Percentiles rank a stretch among this genome's conserved stretches.
Conservation (phyloP, 2,888 invertebrate species). For the Vesta saturnalis region DNA sequence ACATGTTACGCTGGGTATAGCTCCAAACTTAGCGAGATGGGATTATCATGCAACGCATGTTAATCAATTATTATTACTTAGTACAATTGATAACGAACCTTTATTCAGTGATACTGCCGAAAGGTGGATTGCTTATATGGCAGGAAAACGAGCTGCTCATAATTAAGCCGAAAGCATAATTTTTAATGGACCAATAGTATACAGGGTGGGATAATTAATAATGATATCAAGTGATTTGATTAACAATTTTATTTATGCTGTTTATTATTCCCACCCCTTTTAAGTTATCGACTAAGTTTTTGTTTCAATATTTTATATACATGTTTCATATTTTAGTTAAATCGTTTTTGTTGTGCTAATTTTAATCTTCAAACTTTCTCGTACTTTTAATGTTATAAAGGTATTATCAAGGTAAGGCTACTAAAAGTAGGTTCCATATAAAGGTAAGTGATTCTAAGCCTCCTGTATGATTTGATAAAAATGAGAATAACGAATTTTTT, state of each 20-base stretch:
- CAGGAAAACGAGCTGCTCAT: slow-evolving; percentile 92
- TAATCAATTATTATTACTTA: slow-evolving; percentile 90
- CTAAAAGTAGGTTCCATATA: too few relatives aligned
- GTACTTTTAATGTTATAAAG: too few relatives aligned
- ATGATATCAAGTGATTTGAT: not conserved
- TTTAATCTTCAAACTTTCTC: not conserved
- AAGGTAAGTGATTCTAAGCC: too few relatives aligned
- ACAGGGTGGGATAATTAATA: not conserved
- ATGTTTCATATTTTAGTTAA: not conserved
- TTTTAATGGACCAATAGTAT: slow-evolving; percentile 22
- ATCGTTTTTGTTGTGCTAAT: not conserved
- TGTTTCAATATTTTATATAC: not conserved
- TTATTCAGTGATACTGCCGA: slow-evolving; percentile 85
- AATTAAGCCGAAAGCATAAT: slow-evolving; percentile 69
- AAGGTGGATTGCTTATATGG: slow-evolving; percentile 95
- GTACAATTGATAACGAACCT: slow-evolving; percentile 85
- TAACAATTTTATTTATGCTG: not conserved
- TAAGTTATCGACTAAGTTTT: not conserved
- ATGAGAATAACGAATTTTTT: too few relatives aligned
- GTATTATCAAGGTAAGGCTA: too few relatives aligned
- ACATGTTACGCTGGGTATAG: slow-evolving; percentile 88
- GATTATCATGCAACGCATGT: slow-evolving; percentile 99
- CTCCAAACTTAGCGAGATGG: slow-evolving; percentile 96
- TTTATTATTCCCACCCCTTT: not conserved
- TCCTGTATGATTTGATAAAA: too few relatives aligned